These are phyloP conservation scores for Callithrix jacchus DNA, from an alignment of 2,113 vertebrate genomes.

Conservation along the genomic window DNA sequence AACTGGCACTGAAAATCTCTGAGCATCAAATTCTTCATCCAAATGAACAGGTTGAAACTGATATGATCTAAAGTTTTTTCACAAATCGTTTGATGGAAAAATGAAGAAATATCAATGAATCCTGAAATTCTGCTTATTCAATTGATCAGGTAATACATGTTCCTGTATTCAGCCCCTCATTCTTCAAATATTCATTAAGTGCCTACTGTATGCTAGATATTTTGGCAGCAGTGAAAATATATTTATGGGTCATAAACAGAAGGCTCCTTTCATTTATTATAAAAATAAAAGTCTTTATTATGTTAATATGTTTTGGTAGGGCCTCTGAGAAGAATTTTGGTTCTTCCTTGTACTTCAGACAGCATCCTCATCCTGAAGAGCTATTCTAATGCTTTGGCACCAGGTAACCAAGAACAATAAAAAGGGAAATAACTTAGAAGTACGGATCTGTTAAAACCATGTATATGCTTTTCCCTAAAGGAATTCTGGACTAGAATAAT, in stretches of 20 bases:
- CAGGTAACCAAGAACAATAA: conserved; percentile 34
- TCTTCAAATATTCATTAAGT: not conserved
- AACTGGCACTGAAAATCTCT: not conserved
- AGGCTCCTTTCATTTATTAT: not conserved
- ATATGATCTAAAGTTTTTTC: not conserved
- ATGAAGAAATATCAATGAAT: not conserved
- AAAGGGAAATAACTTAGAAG: conserved; percentile 29
- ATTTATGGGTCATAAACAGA: not conserved
- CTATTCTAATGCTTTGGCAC: not conserved
- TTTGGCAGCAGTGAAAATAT: not conserved
- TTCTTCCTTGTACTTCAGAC: not conserved
- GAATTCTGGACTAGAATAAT: conserved; percentile 5
- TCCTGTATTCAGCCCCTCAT: not conserved
- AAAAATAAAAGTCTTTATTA: not conserved
- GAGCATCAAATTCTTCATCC: not conserved
- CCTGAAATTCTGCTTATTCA: not conserved
- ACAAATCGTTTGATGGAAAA: not conserved
- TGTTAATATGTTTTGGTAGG: not conserved
- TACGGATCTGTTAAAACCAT: conserved; percentile 13
- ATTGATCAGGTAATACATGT: not conserved
- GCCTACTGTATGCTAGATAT: not conserved
- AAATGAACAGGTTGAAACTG: not conserved
- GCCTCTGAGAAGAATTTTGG: not conserved
- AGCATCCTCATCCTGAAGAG: not conserved
- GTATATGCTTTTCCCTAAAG: not conserved